Percentiles rank a stretch among this genome's conserved stretches.
These are phyloP conservation scores for Ptilorrhoa leucosticta DNA, from an alignment of 2,113 vertebrate genomes.

Conservation along the genomic window DNA sequence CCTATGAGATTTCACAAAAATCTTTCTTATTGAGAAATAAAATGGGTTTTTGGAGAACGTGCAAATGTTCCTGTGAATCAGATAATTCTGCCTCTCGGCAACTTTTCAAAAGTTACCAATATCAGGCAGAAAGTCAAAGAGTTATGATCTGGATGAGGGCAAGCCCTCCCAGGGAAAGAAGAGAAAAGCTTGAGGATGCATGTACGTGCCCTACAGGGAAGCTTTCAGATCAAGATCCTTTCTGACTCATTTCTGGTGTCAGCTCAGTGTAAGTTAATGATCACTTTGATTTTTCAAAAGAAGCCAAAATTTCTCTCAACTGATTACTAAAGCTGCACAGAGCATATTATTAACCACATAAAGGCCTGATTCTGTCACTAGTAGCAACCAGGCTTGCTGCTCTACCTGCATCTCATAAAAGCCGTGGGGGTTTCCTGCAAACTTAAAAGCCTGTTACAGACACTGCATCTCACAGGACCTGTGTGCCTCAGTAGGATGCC, in stretches of 20 bases:
- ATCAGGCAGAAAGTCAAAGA: background rate
- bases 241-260: conserved; percentile 24
- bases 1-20: background rate
- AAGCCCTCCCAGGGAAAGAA: background rate
- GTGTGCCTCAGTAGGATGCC: background rate
- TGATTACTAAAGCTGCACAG: background rate
- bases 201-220: background rate
- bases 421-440: background rate
- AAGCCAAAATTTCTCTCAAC: background rate
- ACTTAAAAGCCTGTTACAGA: background rate
- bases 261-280: background rate
- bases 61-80: background rate
- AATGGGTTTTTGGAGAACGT: background rate
- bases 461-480: background rate
- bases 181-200: background rate
- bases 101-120: background rate
- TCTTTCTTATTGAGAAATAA: background rate
- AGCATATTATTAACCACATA: background rate
- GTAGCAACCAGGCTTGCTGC: background rate
- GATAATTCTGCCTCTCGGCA: background rate
- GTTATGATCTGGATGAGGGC: background rate
- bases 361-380: background rate
- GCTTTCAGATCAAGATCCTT: background rate
- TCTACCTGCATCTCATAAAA: background rate
- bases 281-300: conserved; percentile 3